phyloP scores from a whole-genome alignment of 2,888 invertebrate species.

The Pterobdella sp. region DNA sequence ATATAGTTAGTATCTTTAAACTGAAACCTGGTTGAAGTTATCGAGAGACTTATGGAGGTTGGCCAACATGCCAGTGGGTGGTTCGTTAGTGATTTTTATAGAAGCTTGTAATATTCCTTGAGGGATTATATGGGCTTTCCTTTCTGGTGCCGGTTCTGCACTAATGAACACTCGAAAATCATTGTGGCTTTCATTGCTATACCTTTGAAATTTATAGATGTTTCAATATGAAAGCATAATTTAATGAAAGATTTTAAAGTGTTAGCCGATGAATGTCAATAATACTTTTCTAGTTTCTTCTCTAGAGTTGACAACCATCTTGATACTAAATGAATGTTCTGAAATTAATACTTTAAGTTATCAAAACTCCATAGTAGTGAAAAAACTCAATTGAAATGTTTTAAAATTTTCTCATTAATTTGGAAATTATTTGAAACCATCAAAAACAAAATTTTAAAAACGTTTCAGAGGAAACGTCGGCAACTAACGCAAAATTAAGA shows the following conservation, averaged over 20 bases:
- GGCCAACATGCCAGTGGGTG: slow-evolving; percentile 91
- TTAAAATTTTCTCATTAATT: background rate
- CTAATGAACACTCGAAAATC: slow-evolving; percentile 83
- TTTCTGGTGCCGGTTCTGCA: slow-evolving; percentile 81
- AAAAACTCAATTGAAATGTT: no score
- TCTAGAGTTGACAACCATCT: slow-evolving; percentile 85
- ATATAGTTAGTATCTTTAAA: background rate
- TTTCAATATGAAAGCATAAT: no score
- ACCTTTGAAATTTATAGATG: no score
- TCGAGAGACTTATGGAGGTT: slow-evolving; percentile 89
- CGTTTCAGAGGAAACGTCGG: no score
- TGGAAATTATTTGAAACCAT: no score
- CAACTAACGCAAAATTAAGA: no score
- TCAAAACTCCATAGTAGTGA: no score
- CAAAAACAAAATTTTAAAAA: no score
- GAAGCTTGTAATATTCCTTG: slow-evolving; percentile 88
- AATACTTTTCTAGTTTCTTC: slow-evolving; percentile 80
- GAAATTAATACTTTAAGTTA: slow-evolving; percentile 49
- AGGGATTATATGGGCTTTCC: slow-evolving; percentile 83
- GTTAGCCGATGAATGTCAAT: no score
- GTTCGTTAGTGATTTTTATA: slow-evolving; percentile 94
- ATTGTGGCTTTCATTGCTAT: slow-evolving; percentile 68
- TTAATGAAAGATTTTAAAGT: no score
- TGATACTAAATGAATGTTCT: slow-evolving; percentile 90
- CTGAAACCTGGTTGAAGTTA: slow-evolving; percentile 72